phyloP scores from a whole-genome alignment of 64 coral and sea anemone species.

The Pachyseris speciosa region DNA sequence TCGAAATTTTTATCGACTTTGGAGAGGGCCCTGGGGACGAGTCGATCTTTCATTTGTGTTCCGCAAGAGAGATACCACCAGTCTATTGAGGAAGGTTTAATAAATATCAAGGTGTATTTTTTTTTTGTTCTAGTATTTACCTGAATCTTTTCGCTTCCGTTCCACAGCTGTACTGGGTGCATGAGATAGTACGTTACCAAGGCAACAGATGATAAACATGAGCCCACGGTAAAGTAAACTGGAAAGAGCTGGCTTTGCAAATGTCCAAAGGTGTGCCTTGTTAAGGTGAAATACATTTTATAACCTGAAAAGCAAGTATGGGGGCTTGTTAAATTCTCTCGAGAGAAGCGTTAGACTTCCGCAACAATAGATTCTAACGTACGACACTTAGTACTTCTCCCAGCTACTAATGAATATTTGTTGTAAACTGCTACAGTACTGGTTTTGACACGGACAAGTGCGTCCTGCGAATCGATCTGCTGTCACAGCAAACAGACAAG shows the following conservation, averaged over 20 bases:
- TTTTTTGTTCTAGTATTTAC: conserved; percentile 33
- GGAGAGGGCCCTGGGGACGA: neutral
- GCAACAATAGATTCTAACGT: too few relatives aligned
- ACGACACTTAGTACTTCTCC: too few relatives aligned
- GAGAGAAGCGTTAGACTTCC: too few relatives aligned
- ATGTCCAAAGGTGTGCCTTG: conserved; percentile 82
- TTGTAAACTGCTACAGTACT: too few relatives aligned
- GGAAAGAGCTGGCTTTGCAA: conserved; percentile 87
- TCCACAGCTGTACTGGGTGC: conserved; percentile 73
- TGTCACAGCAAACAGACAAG: too few relatives aligned
- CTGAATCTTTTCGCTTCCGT: conserved; percentile 45
- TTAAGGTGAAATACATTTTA: conserved; percentile 89
- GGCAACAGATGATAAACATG: conserved; percentile 56
- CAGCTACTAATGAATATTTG: too few relatives aligned
- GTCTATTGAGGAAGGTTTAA: too few relatives aligned
- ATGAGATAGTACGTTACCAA: conserved; percentile 63
- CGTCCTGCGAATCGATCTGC: too few relatives aligned
- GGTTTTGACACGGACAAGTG: too few relatives aligned
- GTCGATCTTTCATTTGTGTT: neutral
- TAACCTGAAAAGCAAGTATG: conserved; percentile 38
- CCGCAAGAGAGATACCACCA: too few relatives aligned
- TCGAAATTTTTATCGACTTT: neutral
- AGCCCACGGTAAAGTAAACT: conserved; percentile 73
- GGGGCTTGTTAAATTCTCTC: neutral
- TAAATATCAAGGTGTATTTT: too few relatives aligned